A percentile compares a stretch with the other conserved stretches of the same genome.
Conservation (phyloP, 64 coral and sea anemone species). For the Pachyseris speciosa region DNA sequence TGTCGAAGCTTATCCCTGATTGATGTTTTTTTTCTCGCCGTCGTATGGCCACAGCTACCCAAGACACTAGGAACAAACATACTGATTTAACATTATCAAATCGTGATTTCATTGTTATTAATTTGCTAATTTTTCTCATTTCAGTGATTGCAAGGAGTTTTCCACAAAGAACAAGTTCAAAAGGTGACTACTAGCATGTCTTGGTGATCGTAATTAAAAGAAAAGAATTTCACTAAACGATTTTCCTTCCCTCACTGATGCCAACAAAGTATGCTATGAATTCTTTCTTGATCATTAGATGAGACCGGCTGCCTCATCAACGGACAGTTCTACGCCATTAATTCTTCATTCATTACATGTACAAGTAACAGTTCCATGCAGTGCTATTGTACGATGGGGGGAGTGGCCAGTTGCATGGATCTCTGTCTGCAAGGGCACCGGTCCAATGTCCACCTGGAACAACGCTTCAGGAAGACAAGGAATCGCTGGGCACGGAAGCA, state of each 20-base stretch:
- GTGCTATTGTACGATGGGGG: slow-evolving; percentile 18
- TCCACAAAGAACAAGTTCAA: slow-evolving; percentile 27
- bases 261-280: background rate
- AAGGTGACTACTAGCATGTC: background rate
- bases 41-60: background rate
- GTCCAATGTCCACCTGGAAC: slow-evolving; percentile 33
- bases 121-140: slow-evolving; percentile 19
- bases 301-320: background rate
- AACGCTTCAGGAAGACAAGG: background rate
- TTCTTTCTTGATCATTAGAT: slow-evolving; percentile 4
- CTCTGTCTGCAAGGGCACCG: background rate
- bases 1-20: background rate
- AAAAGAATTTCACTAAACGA: background rate
- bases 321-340: background rate
- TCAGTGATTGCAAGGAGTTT: slow-evolving; percentile 20
- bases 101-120: background rate
- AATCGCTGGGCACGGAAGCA: background rate
- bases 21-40: background rate
- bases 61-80: background rate
- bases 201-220: background rate
- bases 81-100: background rate
- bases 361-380: background rate
- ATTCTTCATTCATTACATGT: slow-evolving; percentile 24
- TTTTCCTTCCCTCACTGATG: background rate
- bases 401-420: slow-evolving; percentile 17